These are phyloP conservation scores for Aleiodes alternator DNA, from an alignment of 2,888 invertebrate genomes.

Conservation along the genomic window DNA sequence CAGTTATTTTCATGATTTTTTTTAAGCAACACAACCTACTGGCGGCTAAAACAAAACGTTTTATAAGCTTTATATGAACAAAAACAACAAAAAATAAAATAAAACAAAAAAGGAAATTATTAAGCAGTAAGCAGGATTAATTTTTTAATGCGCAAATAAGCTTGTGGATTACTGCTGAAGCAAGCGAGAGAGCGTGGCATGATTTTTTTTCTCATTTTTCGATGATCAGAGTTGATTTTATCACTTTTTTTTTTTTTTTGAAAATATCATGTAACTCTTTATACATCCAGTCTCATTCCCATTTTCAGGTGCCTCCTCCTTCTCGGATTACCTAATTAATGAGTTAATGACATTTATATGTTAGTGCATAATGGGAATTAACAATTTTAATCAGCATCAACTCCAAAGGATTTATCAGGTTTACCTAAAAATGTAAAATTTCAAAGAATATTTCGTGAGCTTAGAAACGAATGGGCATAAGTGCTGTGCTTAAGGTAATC, in stretches of 20 bases:
- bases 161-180: slow-evolving; percentile 44
- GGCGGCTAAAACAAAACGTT: slow-evolving; percentile 72
- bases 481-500: no score
- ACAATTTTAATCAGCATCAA: not conserved
- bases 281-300: slow-evolving; percentile 43
- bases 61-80: slow-evolving; percentile 58
- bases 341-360: slow-evolving; percentile 25
- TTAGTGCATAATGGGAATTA: slow-evolving; percentile 24
- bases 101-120: slow-evolving; percentile 51
- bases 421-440: slow-evolving; percentile 16
- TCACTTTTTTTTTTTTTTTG: not conserved
- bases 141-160: slow-evolving; percentile 52
- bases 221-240: slow-evolving; percentile 16
- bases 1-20: slow-evolving; percentile 63
- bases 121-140: slow-evolving; percentile 58
- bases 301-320: slow-evolving; percentile 36
- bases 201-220: slow-evolving; percentile 35
- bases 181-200: slow-evolving; percentile 43
- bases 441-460: slow-evolving; percentile 23
- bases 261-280: no score
- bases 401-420: not conserved
- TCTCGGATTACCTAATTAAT: slow-evolving; percentile 37
- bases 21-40: slow-evolving; percentile 73
- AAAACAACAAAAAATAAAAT: slow-evolving; percentile 15
- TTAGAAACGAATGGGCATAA: no score